Base-by-base conservation (phyloP, 2,888 invertebrate genomes). In the Tuta absoluta region DNA sequence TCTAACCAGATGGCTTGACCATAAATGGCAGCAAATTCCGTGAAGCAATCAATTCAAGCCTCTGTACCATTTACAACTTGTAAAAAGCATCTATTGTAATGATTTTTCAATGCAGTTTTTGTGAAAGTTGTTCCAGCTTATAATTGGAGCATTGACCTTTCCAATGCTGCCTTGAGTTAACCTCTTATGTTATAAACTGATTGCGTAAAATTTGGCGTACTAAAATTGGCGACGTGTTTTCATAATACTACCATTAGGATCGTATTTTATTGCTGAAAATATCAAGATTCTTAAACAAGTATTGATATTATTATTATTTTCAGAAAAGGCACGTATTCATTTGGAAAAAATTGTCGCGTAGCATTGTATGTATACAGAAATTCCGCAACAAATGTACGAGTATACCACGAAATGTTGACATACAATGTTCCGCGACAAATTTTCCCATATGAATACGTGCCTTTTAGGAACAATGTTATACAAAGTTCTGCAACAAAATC, bases 61-160 rank as follows among this genome's bases (percentile, higher is more conserved):
- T 14, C 3, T 24, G 2, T 2, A 19, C 45, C 24, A 17, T 45
- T 41, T 60, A 10, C 12, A 23, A 45, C 8, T 60, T 24, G 19
- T 21, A 17, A 24, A 61, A 61, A 61, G 45, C 14, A 24, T 23
- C 41, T 61, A 14, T 48, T 61, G 21, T 61, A 28, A 14, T 41
- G 2, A 21, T 23, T 57, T 63, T 21, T 28, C 19, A 56, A 33
- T 63, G 45, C 45, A 63, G 14, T 58, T 63, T 57, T 63, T 63
- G 57, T 63, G 63, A 63, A 63, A 63, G 63, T 63, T 45, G 56
- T 23, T 48, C 28, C 14, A 21, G n/a, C n/a, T 37, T 10, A 17
- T 33, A n/a, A 14, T 45, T 17, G 23, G 48, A 37, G 60, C 41
- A 45, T 23, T 61, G 60, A 45, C 48, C 60, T 61, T 21, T n/a